These are phyloP conservation scores for Sycophila texana DNA, from an alignment of 2,888 invertebrate species.

Conservation along the genomic window DNA sequence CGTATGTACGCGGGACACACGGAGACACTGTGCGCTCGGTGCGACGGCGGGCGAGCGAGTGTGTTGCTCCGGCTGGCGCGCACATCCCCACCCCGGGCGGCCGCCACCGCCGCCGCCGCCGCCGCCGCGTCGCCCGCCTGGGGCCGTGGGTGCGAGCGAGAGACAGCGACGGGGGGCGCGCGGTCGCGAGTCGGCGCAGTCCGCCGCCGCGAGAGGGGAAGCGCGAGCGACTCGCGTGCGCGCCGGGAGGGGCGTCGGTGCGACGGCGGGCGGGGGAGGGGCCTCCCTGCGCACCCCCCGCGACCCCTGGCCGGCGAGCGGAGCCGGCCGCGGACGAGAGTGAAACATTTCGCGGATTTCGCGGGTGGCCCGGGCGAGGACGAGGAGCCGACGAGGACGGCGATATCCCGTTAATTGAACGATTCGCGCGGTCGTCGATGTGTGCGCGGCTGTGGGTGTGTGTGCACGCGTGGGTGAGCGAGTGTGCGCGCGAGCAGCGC, in stretches of 20 bases:
- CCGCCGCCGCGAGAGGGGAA: slow-evolving; percentile 17
- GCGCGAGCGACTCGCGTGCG: slow-evolving; percentile 21
- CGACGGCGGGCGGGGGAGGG: slow-evolving; percentile 67
- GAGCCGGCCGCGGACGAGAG: slow-evolving; percentile 60
- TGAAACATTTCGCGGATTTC: slow-evolving; percentile 74
- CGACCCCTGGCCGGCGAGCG: slow-evolving; percentile 12
- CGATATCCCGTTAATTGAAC: slow-evolving; percentile 71
- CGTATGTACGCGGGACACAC: slow-evolving; percentile 16
- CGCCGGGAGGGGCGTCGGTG: slow-evolving; percentile 61
- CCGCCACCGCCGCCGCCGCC: slow-evolving; percentile 46
- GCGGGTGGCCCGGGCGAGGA: slow-evolving; percentile 61
- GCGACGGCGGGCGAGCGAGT: slow-evolving; percentile 74
- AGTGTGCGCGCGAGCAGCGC: background rate
- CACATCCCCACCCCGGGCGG: slow-evolving; percentile 64
- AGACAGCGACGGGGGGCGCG: slow-evolving; percentile 52
- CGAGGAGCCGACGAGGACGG: slow-evolving; percentile 63
- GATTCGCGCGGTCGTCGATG: slow-evolving; percentile 68
- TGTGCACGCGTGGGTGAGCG: background rate
- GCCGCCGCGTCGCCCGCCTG: slow-evolving; percentile 51
- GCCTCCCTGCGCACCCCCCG: slow-evolving; percentile 59
- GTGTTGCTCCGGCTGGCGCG: slow-evolving; percentile 64
- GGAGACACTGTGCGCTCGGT: slow-evolving; percentile 65
- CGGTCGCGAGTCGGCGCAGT: slow-evolving; percentile 47
- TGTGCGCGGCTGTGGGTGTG: slow-evolving; percentile 58
- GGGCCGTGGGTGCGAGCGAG: slow-evolving; percentile 46